Base-by-base conservation (phyloP, 1,140 invertebrate species). In the Caerostris darwini region DNA sequence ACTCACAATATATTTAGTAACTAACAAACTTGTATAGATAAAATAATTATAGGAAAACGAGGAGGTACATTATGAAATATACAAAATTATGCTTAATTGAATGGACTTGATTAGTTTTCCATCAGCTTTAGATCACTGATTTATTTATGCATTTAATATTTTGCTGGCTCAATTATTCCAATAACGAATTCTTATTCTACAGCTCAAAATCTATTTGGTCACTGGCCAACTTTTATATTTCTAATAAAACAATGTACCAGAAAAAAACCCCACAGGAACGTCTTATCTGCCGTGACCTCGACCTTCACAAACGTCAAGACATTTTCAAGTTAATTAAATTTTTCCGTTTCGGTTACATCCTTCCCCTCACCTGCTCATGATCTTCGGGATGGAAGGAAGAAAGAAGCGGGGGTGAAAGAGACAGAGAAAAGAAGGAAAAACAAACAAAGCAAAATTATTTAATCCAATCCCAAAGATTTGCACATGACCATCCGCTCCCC, bases 311-410 rank as follows among this genome's bases (percentile, higher is more conserved):
- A 56, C n/a, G 54, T 85, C 56, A 19, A 56, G 56, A 58, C 54
- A 64, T 58, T 83, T 83, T 83, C 17, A 85, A 85, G 56, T 85
- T 58, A 58, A 56, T 85, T 85, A 56, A 85, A 77, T 57, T 58
- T 85, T 57, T 85, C 56, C 82, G 56, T 85, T 85, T 85, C n/a
- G 54, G 56, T 7, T 5, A 53, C 53, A 85, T 85, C 82, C 82
- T 57, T 10, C 19, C 54, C 19, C 82, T 57, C 19, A 56, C 54
- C 19, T 85, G 53, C 19, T 57, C 82, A 85, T 85, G 82, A 10
- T 64, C 61, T 64, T 64, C 34, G 61, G 61, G 12, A 77, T 77
- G 61, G 61, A 19, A 5, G 34, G 2, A 34, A 34, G 34, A 34
- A 34, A 34, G 34, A 34, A 34, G 34, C 34, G 34, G 34, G 34